These are phyloP conservation scores for Venustaconcha ellipsiformis DNA, from an alignment of 1,140 invertebrate genomes.

Conservation along the genomic window DNA sequence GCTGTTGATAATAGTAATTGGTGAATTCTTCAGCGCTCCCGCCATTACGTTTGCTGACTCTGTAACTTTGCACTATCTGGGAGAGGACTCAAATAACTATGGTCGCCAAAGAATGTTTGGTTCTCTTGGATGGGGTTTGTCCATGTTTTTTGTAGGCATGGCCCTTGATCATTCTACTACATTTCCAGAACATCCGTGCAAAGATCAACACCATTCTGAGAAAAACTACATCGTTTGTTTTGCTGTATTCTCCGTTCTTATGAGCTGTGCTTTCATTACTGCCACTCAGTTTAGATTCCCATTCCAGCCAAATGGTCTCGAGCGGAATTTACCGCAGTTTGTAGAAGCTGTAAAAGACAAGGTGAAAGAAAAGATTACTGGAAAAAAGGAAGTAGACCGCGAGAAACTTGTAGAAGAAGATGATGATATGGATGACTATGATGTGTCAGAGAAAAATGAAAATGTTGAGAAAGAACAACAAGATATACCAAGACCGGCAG, in stretches of 20 bases:
- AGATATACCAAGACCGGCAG: too few species aligned
- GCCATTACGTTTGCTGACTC: conserved; percentile 91
- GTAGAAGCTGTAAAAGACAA: conserved; percentile 54
- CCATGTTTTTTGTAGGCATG: conserved; percentile 97
- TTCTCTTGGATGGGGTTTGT: conserved; percentile 95
- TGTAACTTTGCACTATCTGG: conserved; percentile 86
- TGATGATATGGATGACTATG: conserved; percentile 34
- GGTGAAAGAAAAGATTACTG: conserved; percentile 51
- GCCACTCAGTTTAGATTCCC: conserved; percentile 83
- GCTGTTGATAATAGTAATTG: conserved; percentile 87
- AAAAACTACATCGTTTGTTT: conserved; percentile 99
- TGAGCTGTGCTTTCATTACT: conserved; percentile 93
- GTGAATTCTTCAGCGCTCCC: conserved; percentile 97
- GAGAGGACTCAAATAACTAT: conserved; percentile 86
- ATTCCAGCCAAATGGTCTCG: conserved; percentile 56
- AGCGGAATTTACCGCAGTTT: conserved; percentile 48
- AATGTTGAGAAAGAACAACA: too few species aligned
- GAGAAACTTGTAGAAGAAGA: conserved; percentile 54
- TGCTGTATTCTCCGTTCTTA: conserved; percentile 95
- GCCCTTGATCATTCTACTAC: conserved; percentile 95
- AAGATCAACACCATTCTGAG: conserved; percentile 72
- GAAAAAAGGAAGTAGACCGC: conserved; percentile 46
- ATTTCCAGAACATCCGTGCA: conserved; percentile 88
- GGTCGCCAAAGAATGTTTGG: conserved; percentile 99
- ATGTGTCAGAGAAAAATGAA: background rate